Conservation (phyloP, 1,140 invertebrate genomes). For the Scaptomyza montana region DNA sequence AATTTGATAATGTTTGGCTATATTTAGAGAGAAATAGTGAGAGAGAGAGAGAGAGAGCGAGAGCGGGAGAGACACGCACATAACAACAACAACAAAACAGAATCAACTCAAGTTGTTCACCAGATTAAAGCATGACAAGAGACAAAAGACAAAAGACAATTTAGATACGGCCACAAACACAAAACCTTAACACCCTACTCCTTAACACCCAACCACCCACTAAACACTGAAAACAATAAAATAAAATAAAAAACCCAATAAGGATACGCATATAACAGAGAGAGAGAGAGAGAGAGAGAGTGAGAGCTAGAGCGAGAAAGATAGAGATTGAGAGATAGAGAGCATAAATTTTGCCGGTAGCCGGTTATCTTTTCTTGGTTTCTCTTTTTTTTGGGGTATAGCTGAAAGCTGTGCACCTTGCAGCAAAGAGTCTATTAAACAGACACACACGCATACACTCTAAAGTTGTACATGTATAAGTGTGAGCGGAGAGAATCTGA, state of each 20-base stretch:
- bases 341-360: constrained; percentile 27
- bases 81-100: not conserved
- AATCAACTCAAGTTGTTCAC: constrained; percentile 25
- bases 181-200: not conserved
- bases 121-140: constrained; percentile 34
- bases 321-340: not conserved
- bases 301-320: not conserved
- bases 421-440: constrained; percentile 64
- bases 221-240: too few relatives aligned
- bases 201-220: too few relatives aligned
- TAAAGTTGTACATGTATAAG: too few relatives aligned
- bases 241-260: constrained; percentile 20
- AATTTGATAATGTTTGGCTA: constrained; percentile 32
- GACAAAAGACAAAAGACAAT: constrained; percentile 31
- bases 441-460: constrained; percentile 27
- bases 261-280: constrained; percentile 14
- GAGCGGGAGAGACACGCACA: too few relatives aligned
- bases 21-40: not conserved
- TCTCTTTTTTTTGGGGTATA: too few relatives aligned
- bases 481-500: not conserved
- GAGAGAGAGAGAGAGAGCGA: too few relatives aligned
- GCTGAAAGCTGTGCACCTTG: constrained; percentile 59
- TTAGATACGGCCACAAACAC: constrained; percentile 16
- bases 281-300: not conserved
- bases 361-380: constrained; percentile 16